Evolutionary conservation across 1,140 invertebrate genomes (phyloP).

Genomic region (Drosophila arizonae): DNA sequence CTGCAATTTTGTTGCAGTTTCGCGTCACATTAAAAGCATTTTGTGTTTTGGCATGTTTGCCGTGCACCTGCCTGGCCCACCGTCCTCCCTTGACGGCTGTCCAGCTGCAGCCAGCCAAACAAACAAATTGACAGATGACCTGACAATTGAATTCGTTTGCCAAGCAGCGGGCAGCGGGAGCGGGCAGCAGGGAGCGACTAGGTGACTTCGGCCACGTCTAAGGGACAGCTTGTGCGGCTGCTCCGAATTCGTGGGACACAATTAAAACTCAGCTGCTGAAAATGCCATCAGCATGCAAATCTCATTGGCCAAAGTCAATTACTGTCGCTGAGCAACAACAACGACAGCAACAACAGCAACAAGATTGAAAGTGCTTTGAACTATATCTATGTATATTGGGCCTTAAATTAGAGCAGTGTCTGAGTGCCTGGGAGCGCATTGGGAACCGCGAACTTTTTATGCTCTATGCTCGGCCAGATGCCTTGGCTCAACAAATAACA

Average conservation of each 20-base stretch:
- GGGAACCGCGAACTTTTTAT: slow-evolving; percentile 25
- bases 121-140: slow-evolving; percentile 81
- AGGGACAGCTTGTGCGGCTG: slow-evolving; percentile 16
- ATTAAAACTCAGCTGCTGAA: slow-evolving; percentile 75
- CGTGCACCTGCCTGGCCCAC: slow-evolving; percentile 40
- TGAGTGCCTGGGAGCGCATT: slow-evolving; percentile 8
- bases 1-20: slow-evolving; percentile 70
- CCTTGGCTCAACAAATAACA: slow-evolving; percentile 66
- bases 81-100: slow-evolving; percentile 59
- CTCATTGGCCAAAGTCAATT: slow-evolving; percentile 69
- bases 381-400: slow-evolving; percentile 14
- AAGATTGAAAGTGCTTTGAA: slow-evolving; percentile 14
- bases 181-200: slow-evolving; percentile 8
- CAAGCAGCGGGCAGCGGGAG: slow-evolving; percentile 14
- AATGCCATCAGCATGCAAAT: slow-evolving; percentile 76
- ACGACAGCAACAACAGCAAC: too few relatives aligned
- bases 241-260: slow-evolving; percentile 50
- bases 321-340: slow-evolving; percentile 41
- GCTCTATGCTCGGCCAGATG: not conserved
- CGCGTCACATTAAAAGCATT: slow-evolving; percentile 76
- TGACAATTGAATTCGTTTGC: slow-evolving; percentile 76
- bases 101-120: slow-evolving; percentile 67
- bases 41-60: slow-evolving; percentile 68
- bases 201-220: slow-evolving; percentile 10
- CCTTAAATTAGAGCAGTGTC: slow-evolving; percentile 10